Evolutionary conservation across 2,888 invertebrate species (phyloP).

Genomic region (Pasiphila rectangulata): DNA sequence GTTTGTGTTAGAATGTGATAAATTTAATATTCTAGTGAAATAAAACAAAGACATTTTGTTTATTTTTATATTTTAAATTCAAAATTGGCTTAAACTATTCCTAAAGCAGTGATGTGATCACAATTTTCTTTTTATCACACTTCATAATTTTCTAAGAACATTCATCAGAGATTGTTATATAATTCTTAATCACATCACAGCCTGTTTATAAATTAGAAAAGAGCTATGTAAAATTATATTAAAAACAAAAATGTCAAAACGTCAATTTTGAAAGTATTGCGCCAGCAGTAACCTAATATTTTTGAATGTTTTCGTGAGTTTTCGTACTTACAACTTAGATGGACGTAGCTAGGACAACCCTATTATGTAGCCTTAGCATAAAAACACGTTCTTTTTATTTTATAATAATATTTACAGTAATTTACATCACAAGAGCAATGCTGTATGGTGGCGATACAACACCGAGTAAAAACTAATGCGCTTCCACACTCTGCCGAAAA

Average conservation of each 20-base stretch:
- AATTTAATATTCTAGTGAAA: constrained; percentile 22
- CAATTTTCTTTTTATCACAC: constrained; percentile 35
- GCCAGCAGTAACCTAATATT: constrained; percentile 40
- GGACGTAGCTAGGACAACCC: constrained; percentile 48
- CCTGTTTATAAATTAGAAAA: constrained; percentile 65
- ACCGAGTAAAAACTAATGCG: constrained; percentile 40
- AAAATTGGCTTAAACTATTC: constrained; percentile 77
- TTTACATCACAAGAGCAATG: constrained; percentile 74
- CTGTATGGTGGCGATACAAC: constrained; percentile 58
- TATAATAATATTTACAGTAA: constrained; percentile 71
- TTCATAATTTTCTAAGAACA: constrained; percentile 34
- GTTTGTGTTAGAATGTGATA: too few species aligned
- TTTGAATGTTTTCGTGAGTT: constrained; percentile 44
- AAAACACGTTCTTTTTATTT: constrained; percentile 53
- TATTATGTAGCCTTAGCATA: constrained; percentile 57
- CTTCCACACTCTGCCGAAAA: constrained; percentile 1
- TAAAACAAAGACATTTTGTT: constrained; percentile 44
- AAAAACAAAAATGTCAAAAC: constrained; percentile 63
- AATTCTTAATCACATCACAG: constrained; percentile 63
- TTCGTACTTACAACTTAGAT: constrained; percentile 66
- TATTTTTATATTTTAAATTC: constrained; percentile 69
- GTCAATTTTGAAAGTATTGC: constrained; percentile 46
- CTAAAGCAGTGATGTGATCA: constrained; percentile 67
- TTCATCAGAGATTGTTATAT: constrained; percentile 43
- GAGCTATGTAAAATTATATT: constrained; percentile 55